Conservation (phyloP, 2,113 vertebrate species). For the Macrotis lagotis region DNA sequence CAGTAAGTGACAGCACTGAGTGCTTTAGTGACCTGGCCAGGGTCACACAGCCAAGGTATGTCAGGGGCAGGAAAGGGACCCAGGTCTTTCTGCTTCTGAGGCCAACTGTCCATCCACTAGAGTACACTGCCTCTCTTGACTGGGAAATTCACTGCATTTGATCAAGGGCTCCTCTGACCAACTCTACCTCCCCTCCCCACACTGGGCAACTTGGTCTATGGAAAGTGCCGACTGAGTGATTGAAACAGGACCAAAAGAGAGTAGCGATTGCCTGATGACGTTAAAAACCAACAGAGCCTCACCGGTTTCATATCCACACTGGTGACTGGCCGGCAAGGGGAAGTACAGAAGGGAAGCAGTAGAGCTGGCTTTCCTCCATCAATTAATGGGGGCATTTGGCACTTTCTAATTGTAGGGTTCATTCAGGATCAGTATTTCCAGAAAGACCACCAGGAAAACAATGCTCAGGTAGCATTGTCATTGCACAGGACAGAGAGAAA, state of each 20-base stretch:
- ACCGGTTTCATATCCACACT: neutral
- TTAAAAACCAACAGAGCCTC: neutral
- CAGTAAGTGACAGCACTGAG: neutral
- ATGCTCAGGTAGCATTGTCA: neutral
- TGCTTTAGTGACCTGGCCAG: neutral
- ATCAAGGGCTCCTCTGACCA: neutral
- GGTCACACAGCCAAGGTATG: neutral
- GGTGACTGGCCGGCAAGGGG: neutral
- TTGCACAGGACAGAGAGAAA: neutral
- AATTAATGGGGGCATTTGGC: neutral
- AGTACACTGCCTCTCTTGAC: neutral
- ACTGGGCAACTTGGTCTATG: conserved; percentile 21
- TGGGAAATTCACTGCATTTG: neutral
- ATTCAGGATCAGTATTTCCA: neutral
- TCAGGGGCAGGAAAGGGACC: neutral
- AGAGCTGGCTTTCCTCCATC: neutral
- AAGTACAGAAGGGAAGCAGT: neutral
- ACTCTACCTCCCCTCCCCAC: neutral
- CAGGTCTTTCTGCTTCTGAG: neutral
- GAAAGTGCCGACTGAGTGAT: conserved; percentile 27
- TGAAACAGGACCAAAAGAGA: neutral
- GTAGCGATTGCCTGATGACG: neutral
- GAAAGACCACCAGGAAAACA: neutral
- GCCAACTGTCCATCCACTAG: neutral
- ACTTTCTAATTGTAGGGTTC: neutral